Percentiles rank a stretch among this genome's conserved stretches.
Conservation (phyloP, 2,797 vertebrate genomes). For the Smutsia temminckii region DNA sequence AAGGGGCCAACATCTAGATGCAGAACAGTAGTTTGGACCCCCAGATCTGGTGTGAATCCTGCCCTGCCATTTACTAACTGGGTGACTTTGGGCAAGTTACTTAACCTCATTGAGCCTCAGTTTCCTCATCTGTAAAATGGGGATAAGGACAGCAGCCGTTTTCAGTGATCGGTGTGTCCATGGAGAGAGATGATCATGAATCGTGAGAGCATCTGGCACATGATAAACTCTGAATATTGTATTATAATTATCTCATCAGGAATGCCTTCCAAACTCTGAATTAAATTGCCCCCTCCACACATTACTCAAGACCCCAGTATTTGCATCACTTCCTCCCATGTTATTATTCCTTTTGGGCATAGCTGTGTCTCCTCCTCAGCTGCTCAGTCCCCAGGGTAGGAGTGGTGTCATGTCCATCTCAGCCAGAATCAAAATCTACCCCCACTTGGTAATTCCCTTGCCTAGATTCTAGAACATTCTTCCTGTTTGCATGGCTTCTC, state of each 20-base stretch:
- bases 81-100: background rate
- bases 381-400: background rate
- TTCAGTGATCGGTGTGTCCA: background rate
- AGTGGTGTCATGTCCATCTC: background rate
- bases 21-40: background rate
- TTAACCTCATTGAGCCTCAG: background rate
- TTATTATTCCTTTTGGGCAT: background rate
- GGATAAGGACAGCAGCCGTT: background rate
- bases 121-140: background rate
- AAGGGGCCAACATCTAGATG: background rate
- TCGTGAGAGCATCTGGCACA: background rate
- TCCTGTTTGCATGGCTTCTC: background rate
- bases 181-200: background rate
- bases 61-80: background rate
- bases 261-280: background rate
- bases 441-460: background rate
- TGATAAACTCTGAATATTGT: background rate
- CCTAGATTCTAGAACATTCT: background rate
- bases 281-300: background rate
- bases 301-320: background rate
- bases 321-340: background rate
- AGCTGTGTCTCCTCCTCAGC: background rate
- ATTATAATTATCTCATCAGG: background rate
- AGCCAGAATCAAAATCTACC: background rate
- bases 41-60: background rate